Base-by-base conservation (phyloP, 2,113 vertebrate genomes). In the Solea solea region DNA sequence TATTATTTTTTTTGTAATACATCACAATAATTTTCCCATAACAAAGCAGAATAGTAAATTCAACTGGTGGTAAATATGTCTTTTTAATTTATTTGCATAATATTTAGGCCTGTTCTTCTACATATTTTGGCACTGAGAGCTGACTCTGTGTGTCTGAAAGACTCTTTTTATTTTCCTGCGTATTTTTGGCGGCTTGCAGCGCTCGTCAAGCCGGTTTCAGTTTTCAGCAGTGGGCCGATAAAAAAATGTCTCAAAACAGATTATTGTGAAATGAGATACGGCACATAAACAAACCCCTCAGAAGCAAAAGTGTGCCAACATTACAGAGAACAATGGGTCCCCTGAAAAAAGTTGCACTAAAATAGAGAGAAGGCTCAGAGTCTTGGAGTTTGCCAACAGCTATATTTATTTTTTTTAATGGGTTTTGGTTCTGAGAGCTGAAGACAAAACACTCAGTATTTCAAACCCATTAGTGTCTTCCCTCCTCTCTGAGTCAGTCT, bases 381-480 rank as follows among this genome's bases (percentile, higher is more conserved):
- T 71, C 44, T n/a, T 27, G n/a, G 2, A 45, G 44, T 45, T 65
- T 50, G 64, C 68, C 71, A 64, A 42, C 28, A 63, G 56, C 45
- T 63, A 25, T 55, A 52, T 34, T 34, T 34, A 34, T 34, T 52
- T 14, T 64, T 12, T 21, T 50, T 28, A 14, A 11, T 4, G 8
- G 0, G 58, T 66, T 69, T 13, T 0, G 2, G 21, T 6, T 14
- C 6, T 63, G 27, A 46, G 50, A 50, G 16, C 48, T 69, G 44
- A 83, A 75, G 48, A 76, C 54, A 68, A 76, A 80, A 25, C 12
- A 40, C 5, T 8, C 3, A 16, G n/a, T 42, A 34, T 40, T 63
- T 57, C 6, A 25, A 51, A 27, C 5, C n/a, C 7, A 8, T 54
- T 50, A 9, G 34, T 9, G 11, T 21, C 21, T 21, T 21, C 51